Conservation (phyloP, 1,140 invertebrate genomes). For the Episyrphus balteatus region DNA sequence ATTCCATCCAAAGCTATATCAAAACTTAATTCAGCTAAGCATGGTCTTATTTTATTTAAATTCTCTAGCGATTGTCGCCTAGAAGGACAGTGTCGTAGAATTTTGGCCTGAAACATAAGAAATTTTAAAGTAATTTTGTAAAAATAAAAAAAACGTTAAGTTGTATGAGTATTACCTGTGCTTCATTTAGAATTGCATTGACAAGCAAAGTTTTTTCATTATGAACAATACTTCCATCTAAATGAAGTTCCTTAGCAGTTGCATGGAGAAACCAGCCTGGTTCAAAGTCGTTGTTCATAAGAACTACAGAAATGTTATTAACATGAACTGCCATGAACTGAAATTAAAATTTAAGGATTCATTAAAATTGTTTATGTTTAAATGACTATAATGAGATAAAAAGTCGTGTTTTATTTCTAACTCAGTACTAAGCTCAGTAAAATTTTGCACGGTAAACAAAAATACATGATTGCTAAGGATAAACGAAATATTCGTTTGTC, state of each 20-base stretch:
- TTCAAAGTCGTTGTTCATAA: conserved; percentile 46
- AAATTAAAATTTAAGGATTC: conserved; percentile 8
- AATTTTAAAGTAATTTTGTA: background rate
- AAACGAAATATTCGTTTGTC: no score
- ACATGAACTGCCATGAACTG: conserved; percentile 80
- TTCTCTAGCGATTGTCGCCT: conserved; percentile 28
- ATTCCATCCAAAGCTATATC: conserved; percentile 62
- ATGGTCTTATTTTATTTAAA: conserved; percentile 38
- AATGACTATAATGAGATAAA: background rate
- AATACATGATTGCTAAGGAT: no score
- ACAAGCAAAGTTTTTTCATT: conserved; percentile 61
- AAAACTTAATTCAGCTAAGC: conserved; percentile 58
- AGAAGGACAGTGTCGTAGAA: conserved; percentile 36
- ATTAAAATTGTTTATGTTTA: background rate
- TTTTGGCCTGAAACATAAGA: conserved; percentile 24
- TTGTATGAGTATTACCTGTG: conserved; percentile 22
- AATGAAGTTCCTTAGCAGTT: conserved; percentile 59
- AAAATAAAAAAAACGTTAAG: background rate
- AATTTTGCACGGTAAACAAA: no score
- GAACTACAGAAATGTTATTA: conserved; percentile 65
- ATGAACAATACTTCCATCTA: conserved; percentile 64
- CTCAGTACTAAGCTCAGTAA: no score
- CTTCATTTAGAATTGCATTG: conserved; percentile 51
- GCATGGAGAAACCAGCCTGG: conserved; percentile 66
- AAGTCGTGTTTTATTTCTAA: background rate